Evolutionary conservation across 2,888 invertebrate species (phyloP), one percentile per base, ranked within the genome.

Genomic region (Mechanitis messenoides): DNA sequence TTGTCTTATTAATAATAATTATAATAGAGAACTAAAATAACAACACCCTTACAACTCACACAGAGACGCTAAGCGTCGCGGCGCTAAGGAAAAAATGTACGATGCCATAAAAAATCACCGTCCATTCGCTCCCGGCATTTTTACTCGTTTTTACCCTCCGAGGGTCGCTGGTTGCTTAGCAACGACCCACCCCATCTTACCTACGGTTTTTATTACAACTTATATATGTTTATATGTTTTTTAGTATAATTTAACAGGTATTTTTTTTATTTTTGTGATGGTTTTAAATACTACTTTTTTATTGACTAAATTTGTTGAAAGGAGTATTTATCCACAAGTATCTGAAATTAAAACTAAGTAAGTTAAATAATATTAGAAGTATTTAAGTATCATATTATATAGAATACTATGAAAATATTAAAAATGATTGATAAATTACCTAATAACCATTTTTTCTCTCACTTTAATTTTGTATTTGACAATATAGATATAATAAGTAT

Each of bases 51-150:
- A 45, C 53, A 64, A 72, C 79, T 70, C 82, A 76, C 84, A 79
- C 82, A 74, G 74, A 59, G 69, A 65, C 72, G 71, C 70, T 71
- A 69, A 72, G 73, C 84, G 83, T 81, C 81, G 81, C 81, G 81
- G 81, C 83, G 83, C 82, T 75, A 72, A 75, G 84, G 87, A 89
- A 90, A 90, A 90, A 89, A 90, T 89, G 84, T 88, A 85, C 84
- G 87, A 85, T 83, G 87, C 87, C 85, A 87, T 89, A 90, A 90
- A 90, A 90, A 90, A 90, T 90, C 89, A 85, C 80, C 89, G 88
- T 80, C 84, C 87, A 81, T 82, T 81, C 81, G 84, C 84, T 80
- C 84, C 82, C 86, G 81, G 83, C 85, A 87, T 89, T 90, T 89
- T 90, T 89, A 88, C 86, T 84, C 85, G 84, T 88, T 90, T 90